Base-by-base conservation (phyloP, 1,140 invertebrate genomes). In the Heliothis virescens region DNA sequence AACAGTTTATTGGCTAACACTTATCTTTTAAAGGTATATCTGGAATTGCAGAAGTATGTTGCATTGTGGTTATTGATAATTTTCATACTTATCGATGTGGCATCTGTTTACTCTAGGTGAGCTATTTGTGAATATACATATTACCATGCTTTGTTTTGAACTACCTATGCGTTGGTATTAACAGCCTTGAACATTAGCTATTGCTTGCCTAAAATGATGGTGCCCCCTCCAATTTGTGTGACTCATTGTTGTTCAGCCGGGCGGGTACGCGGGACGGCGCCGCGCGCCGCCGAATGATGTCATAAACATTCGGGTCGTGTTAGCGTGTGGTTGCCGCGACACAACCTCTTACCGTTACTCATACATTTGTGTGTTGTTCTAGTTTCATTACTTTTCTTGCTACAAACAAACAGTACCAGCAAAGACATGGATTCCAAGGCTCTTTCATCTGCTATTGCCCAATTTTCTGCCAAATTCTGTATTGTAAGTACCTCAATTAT, bases 401-500 rank as follows among this genome's bases (percentile, higher is more conserved):
- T 86, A 81, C 76, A 85, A 82, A 34, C 80, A 48, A 82, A 84
- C 9, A 69, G 47, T 75, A 69, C 84, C 15, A 53, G n/a, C 47
- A 59, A 77, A 79, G 87, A 82, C 12, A 93, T 93, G 92, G 89
- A 92, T 81, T 77, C 86, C 7, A 89, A 89, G 80, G 79, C 84
- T 48, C 74, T 92, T 16, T 87, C 91, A 48, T 86, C 91, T 21
- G 85, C 89, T 16, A 87, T 94, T 11, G 89, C 90, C 34, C 82
- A 89, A 72, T 94, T 94, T 79, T 92, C 92, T 11, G 87, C 89
- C 3, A 91, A 90, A 79, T 93, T 94, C 63, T 90, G 87, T 69
- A 90, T 92, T 90, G 92, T 94, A 85, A 92, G 92, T 91, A 76
- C 16, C 52, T 65, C 21, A 57, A 50, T 82, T 69, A 50, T 72